Evolutionary conservation across 2,888 invertebrate genomes (phyloP), one percentile per base, ranked within the genome.

Genomic region (Luperina testacea): DNA sequence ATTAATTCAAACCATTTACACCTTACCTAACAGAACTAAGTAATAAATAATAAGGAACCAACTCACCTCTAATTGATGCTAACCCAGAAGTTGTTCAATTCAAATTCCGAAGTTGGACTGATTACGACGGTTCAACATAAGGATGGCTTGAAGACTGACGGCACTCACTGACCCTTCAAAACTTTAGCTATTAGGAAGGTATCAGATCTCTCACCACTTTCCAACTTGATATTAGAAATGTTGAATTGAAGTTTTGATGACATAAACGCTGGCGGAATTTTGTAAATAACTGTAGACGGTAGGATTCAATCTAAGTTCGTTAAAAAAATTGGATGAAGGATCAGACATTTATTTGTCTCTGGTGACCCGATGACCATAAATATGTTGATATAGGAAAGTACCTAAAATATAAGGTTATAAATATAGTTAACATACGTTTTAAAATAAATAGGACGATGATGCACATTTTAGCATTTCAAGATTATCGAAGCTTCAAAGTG

Each of bases 121-220:
- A 81, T 86, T 86, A 88, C 79, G 71, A 73, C 81, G 73, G 86
- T 86, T 67, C n/a, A 64, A 81, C 64, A 48, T 88, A 79, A 78
- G 77, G 79, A 59, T 45, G 73, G 27, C 63, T 73, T 72, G 64
- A 72, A 79, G 70, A 78, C 86, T 76, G 81, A 83, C 65, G 75
- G 51, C 63, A 74, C 59, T 82, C 73, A 38, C 68, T 83, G 86
- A 82, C 83, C 86, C 74, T 77, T 83, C 76, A 84, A n/a, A 85
- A 83, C 80, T 87, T 83, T 80, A 42, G 45, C 73, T 71, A 85
- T 87, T 75, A 76, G 24, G 15, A 69, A 87, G 71, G 65, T 85
- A 82, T 80, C 76, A 72, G 78, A 74, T 82, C 67, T 85, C 72
- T 79, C 77, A 65, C 48, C 75, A 68, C 27, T 75, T 63, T n/a